phyloP scores from a whole-genome alignment of 2,797 vertebrate genomes.

The Taenioides sp. region DNA sequence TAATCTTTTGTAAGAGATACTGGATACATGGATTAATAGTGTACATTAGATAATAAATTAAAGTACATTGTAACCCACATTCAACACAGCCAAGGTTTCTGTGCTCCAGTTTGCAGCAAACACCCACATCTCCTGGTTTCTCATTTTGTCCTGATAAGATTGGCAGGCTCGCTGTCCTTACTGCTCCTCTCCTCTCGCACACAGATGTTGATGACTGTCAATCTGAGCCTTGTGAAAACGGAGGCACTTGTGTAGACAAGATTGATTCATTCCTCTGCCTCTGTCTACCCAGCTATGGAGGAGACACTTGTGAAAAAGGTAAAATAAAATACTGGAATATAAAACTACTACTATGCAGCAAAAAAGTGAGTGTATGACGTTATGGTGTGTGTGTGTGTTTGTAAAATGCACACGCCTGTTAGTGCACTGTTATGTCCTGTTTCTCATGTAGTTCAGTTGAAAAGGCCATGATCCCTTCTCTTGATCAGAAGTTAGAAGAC shows the following conservation, averaged over 20 bases:
- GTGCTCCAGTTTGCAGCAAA: constrained; percentile 25
- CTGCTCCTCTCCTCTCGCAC: constrained; percentile 14
- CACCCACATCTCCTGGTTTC: constrained; percentile 29
- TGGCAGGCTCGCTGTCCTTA: constrained; percentile 22
- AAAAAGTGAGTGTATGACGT: background rate
- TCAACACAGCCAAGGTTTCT: constrained; percentile 12
- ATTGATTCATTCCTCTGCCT: constrained; percentile 91
- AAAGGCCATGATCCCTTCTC: background rate
- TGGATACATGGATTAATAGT: background rate
- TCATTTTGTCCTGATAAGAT: constrained; percentile 45
- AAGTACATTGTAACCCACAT: constrained; percentile 3
- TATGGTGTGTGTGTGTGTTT: background rate
- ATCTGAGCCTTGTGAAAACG: constrained; percentile 93
- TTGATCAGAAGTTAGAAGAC: background rate
- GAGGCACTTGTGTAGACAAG: constrained; percentile 94
- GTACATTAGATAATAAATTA: too few relatives aligned
- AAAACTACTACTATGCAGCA: background rate
- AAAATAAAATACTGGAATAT: constrained; percentile 35
- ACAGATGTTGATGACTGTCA: constrained; percentile 92
- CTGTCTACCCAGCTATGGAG: constrained; percentile 93
- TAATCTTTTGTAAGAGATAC: background rate
- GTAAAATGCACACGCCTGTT: background rate
- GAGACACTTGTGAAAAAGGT: constrained; percentile 94
- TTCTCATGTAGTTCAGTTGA: background rate
- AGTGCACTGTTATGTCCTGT: background rate